Evolutionary conservation across 2,113 vertebrate species (phyloP), one percentile per base, ranked within the genome.

Genomic region (Chunga burmeisteri): DNA sequence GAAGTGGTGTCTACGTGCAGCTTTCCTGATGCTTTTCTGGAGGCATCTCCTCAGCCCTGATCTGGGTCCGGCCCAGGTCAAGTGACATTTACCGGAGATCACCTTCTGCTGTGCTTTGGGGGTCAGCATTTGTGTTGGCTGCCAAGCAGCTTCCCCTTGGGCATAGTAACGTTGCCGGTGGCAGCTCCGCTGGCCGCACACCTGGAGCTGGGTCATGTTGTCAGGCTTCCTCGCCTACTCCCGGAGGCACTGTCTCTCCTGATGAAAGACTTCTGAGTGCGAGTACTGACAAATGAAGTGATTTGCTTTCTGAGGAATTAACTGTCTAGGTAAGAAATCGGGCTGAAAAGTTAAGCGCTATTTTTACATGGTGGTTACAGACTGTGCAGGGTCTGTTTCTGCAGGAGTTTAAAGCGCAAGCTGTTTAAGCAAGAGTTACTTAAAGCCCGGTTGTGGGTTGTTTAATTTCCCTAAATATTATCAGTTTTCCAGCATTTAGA

Each of bases 61-160:
- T 9, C 15, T 29, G 56, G 8, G 30, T 32, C 47, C 2, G 3
- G 34, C 61, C 65, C 0, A 0, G 38, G 22, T 73, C 50, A 16
- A 49, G 32, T 59, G 74, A 6, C n/a, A 7, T n/a, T 90, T 74
- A 47, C 11, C 78, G 40, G 52, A 27, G 34, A 23, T 7, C 3
- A 23, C 18, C 7, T 65, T n/a, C 13, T 85, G 30, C 62, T 44
- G 19, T 19, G 34, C 4, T 62, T 49, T 90, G 47, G 65, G 65
- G 47, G 15, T 66, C 68, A 67, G n/a, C 9, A 4, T 21, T 59
- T 66, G 30, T 40, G 53, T 15, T 62, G 50, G 29, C 42, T 94
- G 61, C 55, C 27, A 26, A 1, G 21, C 46, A 53, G 23, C n/a
- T 85, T 47, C 42, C 68, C 34, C 34, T 36, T 29, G 38, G 58